Evolutionary conservation across 2,888 invertebrate species (phyloP).

Genomic region (Aleiodes testaceus): DNA sequence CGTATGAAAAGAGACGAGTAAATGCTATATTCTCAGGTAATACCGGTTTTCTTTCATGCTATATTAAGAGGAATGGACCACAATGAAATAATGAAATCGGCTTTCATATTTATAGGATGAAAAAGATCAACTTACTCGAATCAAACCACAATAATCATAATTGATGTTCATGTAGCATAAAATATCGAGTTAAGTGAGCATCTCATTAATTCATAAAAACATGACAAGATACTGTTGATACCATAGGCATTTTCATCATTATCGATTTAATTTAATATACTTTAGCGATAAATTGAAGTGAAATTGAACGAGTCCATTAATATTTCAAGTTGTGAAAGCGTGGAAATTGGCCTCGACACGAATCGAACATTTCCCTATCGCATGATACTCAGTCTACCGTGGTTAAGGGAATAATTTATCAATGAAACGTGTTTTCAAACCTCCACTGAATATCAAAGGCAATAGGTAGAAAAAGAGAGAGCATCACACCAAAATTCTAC

Average conservation of each 20-base stretch:
- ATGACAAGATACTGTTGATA: slow-evolving; percentile 16
- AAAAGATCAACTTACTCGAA: slow-evolving; percentile 16
- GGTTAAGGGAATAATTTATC: neutral
- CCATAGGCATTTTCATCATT: neutral
- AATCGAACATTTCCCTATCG: slow-evolving; percentile 5
- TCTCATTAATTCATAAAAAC: slow-evolving; percentile 22
- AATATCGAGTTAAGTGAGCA: slow-evolving; percentile 26
- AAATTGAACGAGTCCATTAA: slow-evolving; percentile 8
- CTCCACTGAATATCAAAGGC: neutral
- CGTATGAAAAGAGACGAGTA: slow-evolving; percentile 31
- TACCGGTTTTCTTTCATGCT: slow-evolving; percentile 8
- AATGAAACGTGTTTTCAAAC: slow-evolving; percentile 2
- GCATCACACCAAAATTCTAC: neutral
- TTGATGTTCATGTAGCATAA: slow-evolving; percentile 24
- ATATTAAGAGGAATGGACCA: neutral
- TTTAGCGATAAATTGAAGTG: neutral
- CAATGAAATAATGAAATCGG: slow-evolving; percentile 8
- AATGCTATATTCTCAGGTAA: slow-evolving; percentile 25
- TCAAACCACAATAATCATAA: slow-evolving; percentile 17
- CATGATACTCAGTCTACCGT: neutral
- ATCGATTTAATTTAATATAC: slow-evolving; percentile 15
- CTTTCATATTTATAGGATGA: slow-evolving; percentile 5
- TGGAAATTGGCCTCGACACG: slow-evolving; percentile 11
- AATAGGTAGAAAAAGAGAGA: neutral
- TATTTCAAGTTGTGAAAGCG: slow-evolving; percentile 8